Base-by-base conservation (phyloP, 1,140 invertebrate genomes). In the Vollenhovia emeryi region DNA sequence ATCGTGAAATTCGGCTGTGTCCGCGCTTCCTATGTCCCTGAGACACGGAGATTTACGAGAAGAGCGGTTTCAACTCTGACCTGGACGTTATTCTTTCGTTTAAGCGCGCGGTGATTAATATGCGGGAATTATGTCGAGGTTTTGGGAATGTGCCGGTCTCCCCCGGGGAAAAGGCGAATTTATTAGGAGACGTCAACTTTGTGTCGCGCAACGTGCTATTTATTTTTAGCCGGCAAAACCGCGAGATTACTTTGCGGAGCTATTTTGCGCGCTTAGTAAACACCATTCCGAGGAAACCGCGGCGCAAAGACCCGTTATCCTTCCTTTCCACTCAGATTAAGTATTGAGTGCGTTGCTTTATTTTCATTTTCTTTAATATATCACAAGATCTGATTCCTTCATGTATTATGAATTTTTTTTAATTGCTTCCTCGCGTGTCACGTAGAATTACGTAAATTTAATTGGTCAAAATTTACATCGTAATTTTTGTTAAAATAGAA, bases 31-130 rank as follows among this genome's bases (percentile, higher is more conserved):
- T 7, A 15, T 33, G 76, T 68, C 62, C 45, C 68, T 79, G 76
- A 79, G 3, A 43, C 33, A 21, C 24, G 33, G 48, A 68, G 60
- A 79, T 79, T 79, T 79, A 79, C 45, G 60, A 68, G 60, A 68
- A 30, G 15, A 48, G 27, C n/a, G 68, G 60, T 40, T 79, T 68
- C 45, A 79, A 79, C 76, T 79, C 33, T 52, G 45, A 68, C 62
- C 76, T 52, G 48, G 24, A 40, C 50, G 60, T 79, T 79, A 55
- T 79, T 68, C 45, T 79, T 79, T 52, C 60, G 75, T 79, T 79
- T 79, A 66, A 79, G 30, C 45, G 43, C 36, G 30, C 50, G 43
- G n/a, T 79, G 76, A 79, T 79, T 79, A 79, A 68, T 79, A 79
- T 11, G 45, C 33, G 45, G 33, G 76, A 52, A 79, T 79, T 79